Base-by-base conservation (phyloP, 2,113 vertebrate genomes). In the Eptatretus burgeri region DNA sequence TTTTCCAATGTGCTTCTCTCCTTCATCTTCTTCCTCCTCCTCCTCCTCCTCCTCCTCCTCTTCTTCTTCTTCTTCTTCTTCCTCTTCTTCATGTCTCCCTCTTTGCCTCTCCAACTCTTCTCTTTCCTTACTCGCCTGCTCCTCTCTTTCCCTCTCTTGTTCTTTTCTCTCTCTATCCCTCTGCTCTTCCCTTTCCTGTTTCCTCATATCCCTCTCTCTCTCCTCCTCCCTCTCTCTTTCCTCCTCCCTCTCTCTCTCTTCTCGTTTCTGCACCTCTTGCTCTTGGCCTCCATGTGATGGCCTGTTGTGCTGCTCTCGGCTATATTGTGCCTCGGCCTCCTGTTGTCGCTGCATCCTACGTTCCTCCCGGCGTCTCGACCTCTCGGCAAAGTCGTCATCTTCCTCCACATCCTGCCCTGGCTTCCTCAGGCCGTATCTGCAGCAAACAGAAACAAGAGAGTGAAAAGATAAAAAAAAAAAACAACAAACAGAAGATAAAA, bases 331-430 rank as follows among this genome's bases (percentile, higher is more conserved):
- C 27, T 41, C 27, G 27, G 27, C 27, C 7, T 41, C 16, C 53
- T 60, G 56, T 20, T 60, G 56, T n/a, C 56, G 56, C 56, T 60
- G n/a, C 56, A 17, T n/a, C 11, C 56, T n/a, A 10, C 56, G 56
- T 20, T 60, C 56, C 56, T 60, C 56, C n/a, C 56, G 56, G 12
- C 56, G 56, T 17, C 56, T n/a, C 56, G 13, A 20, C n/a, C 56
- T n/a, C 56, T 60, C 56, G 56, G 56, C 56, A 20, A 17, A 20
- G n/a, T 60, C 56, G 11, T n/a, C 56, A n/a, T 60, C 56, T 10
- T 60, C 56, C 9, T 20, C 56, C n/a, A 17, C 56, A 20, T 60
- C 56, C 10, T 60, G n/a, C n/a, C 3, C 27, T 5, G 27, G 27
- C 27, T 41, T 41, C 7, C 27, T 41, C 27, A 41, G 27, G 27